Evolutionary conservation across 37 sponge, comb jelly and placozoan genomes (phyloP).

Genomic region (Oscarella lobularis): DNA sequence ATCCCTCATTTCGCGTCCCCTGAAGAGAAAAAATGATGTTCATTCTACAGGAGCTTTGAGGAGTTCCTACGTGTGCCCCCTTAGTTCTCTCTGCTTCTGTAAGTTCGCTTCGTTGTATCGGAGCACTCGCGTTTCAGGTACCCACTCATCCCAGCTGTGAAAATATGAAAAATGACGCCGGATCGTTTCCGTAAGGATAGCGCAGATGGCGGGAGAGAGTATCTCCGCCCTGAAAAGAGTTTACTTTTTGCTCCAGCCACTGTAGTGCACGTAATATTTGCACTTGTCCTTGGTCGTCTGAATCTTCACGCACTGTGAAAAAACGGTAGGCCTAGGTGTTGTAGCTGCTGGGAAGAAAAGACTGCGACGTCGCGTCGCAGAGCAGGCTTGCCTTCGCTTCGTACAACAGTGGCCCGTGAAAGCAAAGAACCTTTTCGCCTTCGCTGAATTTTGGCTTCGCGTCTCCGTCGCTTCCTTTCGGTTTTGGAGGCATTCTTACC

Average conservation of each 20-base stretch:
- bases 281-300: constrained; percentile 17
- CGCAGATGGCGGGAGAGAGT: too few species aligned
- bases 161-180: too few species aligned
- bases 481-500: constrained; percentile 20
- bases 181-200: too few species aligned
- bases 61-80: too few species aligned
- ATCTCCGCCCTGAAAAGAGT: background rate
- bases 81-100: constrained; percentile 69
- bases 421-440: constrained; percentile 89
- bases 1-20: too few species aligned
- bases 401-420: constrained; percentile 82
- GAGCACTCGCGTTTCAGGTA: constrained; percentile 50
- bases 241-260: constrained; percentile 87
- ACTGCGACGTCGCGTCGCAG: too few species aligned
- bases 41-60: too few species aligned
- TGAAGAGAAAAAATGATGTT: too few species aligned
- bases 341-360: too few species aligned
- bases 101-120: constrained; percentile 74
- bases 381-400: constrained; percentile 81
- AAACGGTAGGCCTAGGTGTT: background rate
- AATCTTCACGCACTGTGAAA: background rate
- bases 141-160: constrained; percentile 96
- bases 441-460: constrained; percentile 71
- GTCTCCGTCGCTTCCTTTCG: constrained; percentile 75
- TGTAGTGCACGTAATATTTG: constrained; percentile 71